Evolutionary conservation across 2,888 invertebrate genomes (phyloP).

Genomic region (Panzeria rudis): DNA sequence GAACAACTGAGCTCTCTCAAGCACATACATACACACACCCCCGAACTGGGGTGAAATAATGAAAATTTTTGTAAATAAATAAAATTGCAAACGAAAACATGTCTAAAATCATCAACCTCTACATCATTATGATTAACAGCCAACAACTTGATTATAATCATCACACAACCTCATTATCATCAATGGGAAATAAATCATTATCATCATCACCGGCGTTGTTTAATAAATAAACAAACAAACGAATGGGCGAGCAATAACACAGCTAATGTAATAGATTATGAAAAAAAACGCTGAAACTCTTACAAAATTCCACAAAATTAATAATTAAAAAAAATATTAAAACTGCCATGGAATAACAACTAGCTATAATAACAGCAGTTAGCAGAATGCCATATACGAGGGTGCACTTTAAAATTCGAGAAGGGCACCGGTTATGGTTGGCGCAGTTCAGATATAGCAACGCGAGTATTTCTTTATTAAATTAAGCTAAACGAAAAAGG

Average conservation of each 20-base stretch:
- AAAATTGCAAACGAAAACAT: slow-evolving; percentile 41
- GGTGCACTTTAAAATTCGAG: not conserved
- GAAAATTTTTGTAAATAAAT: slow-evolving; percentile 53
- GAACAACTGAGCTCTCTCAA: slow-evolving; percentile 32
- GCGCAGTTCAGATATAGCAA: too few species aligned
- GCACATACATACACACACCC: not conserved
- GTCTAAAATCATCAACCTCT: slow-evolving; percentile 31
- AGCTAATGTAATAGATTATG: not conserved
- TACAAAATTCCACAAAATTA: not conserved
- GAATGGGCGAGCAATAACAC: not conserved
- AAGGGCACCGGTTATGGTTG: too few species aligned
- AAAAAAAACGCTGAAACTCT: not conserved
- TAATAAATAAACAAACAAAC: slow-evolving; percentile 19
- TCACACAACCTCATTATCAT: slow-evolving; percentile 15
- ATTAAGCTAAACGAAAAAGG: too few species aligned
- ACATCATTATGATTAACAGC: slow-evolving; percentile 32
- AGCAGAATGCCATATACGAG: not conserved
- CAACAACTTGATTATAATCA: slow-evolving; percentile 11
- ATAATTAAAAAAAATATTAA: not conserved
- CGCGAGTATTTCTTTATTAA: too few species aligned
- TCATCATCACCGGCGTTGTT: not conserved
- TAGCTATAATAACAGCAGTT: not conserved
- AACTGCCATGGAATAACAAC: too few species aligned
- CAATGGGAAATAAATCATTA: slow-evolving; percentile 11
- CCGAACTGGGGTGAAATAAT: not conserved